Evolutionary conservation across 2,797 vertebrate species (phyloP).

Genomic region (Phrynocephalus guinanensis): DNA sequence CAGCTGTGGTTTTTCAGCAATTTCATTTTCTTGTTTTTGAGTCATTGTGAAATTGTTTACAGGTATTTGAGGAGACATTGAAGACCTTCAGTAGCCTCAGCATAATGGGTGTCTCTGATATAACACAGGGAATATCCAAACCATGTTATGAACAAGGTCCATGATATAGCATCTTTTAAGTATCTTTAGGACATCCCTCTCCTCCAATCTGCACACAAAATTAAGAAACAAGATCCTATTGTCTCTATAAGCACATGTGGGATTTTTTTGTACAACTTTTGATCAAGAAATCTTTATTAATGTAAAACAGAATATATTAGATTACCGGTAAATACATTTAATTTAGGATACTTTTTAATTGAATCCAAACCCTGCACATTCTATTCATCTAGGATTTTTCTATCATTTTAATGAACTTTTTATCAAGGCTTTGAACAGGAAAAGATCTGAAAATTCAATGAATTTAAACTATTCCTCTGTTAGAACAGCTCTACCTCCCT

Average conservation of each 20-base stretch:
- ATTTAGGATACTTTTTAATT: background rate
- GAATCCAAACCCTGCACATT: too few species aligned
- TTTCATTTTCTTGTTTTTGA: constrained; percentile 46
- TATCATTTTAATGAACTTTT: too few species aligned
- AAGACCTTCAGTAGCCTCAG: background rate
- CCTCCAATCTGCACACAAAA: background rate
- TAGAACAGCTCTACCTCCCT: too few species aligned
- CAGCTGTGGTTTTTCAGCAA: background rate
- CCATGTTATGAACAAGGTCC: background rate
- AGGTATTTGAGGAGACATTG: background rate
- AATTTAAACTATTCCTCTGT: too few species aligned
- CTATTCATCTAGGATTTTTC: too few species aligned
- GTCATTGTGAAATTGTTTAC: constrained; percentile 36
- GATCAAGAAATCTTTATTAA: fast-evolving
- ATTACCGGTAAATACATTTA: background rate
- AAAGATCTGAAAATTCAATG: too few species aligned
- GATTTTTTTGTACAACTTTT: background rate
- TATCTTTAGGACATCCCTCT: background rate
- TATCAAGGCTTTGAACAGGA: too few species aligned
- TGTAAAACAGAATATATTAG: background rate
- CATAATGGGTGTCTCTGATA: fast-evolving
- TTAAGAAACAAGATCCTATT: background rate
- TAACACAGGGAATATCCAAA: background rate
- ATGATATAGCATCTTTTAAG: background rate
- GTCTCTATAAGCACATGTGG: background rate